Base-by-base conservation (phyloP, 2,888 invertebrate genomes). In the Halictus quadricinctus region DNA sequence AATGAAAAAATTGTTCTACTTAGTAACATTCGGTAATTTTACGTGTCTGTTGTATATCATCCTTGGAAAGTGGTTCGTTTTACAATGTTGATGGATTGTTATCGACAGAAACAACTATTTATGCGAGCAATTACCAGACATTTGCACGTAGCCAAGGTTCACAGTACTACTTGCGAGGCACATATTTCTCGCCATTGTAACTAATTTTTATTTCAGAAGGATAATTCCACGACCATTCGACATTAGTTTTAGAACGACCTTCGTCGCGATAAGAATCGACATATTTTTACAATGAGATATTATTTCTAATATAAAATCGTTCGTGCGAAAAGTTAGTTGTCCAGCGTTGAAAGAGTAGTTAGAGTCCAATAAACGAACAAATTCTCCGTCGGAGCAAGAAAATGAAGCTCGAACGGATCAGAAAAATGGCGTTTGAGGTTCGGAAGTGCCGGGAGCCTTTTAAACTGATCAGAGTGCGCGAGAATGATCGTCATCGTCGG, bases 401-500 rank as follows among this genome's bases (percentile, higher is more conserved):
- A 58, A 36, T 4, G 3, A 41, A 69, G 18, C 15, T 69, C 3
- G 69, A 69, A 36, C 41, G 21, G 18, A 29, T 69, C 69, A 41
- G 69, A 41, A 69, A 69, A 64, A 64, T 69, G 41, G 21, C 41
- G 69, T 69, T 69, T 69, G 41, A 41, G 29, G 21, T 64, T 69
- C 41, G 69, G 50, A 48, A 50, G 76, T 48, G 50, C 50, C 18
- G 41, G 5, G 36, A 41, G 76, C 36, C 76, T 76, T 69, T 58
- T 76, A 76, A 50, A 76, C 10, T 66, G 82, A 76, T 48, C 48
- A 74, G 43, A 43, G n/a, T n/a, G 13, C 13, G 70, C 43, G 70
- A 43, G 70, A 70, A 70, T 43, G 41, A 43, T 84, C 78, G 83
- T 81, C 83, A 79, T 80, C 84, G 76, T 70, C 66, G 72, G 70